Evolutionary conservation across 2,888 invertebrate species (phyloP).

Genomic region (Serripes groenlandicus): DNA sequence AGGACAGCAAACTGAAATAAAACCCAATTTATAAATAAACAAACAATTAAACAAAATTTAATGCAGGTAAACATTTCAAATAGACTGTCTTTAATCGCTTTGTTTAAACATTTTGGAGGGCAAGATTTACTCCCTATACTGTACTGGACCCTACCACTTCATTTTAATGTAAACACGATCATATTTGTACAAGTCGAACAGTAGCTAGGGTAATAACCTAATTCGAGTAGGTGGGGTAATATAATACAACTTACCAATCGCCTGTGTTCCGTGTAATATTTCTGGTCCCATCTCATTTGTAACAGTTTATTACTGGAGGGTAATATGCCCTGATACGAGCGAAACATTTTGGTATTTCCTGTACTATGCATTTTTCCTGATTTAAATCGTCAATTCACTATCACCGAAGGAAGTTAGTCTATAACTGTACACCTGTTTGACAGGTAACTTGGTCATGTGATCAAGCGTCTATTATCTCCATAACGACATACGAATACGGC

Average conservation of each 20-base stretch:
- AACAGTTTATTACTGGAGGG: constrained; percentile 85
- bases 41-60: no score
- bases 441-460: constrained; percentile 74
- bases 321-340: constrained; percentile 84
- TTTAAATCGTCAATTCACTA: constrained; percentile 9
- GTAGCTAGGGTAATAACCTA: constrained; percentile 44
- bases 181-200: constrained; percentile 58
- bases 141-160: not conserved
- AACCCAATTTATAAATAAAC: no score
- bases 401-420: not conserved
- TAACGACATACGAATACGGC: constrained; percentile 65
- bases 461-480: constrained; percentile 73
- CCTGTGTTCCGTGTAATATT: constrained; percentile 85
- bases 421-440: constrained; percentile 49
- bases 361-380: constrained; percentile 62
- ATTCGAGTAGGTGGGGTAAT: constrained; percentile 48
- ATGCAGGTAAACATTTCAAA: constrained; percentile 21
- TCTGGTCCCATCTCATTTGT: constrained; percentile 86
- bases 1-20: no score
- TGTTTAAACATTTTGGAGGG: constrained; percentile 7
- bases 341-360: constrained; percentile 80
- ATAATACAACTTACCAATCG: constrained; percentile 77
- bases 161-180: constrained; percentile 33
- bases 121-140: not conserved
- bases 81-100: not conserved